Evolutionary conservation across 2,888 invertebrate species (phyloP), one percentile per base, ranked within the genome.

Genomic region (Mactromeris polynyma): DNA sequence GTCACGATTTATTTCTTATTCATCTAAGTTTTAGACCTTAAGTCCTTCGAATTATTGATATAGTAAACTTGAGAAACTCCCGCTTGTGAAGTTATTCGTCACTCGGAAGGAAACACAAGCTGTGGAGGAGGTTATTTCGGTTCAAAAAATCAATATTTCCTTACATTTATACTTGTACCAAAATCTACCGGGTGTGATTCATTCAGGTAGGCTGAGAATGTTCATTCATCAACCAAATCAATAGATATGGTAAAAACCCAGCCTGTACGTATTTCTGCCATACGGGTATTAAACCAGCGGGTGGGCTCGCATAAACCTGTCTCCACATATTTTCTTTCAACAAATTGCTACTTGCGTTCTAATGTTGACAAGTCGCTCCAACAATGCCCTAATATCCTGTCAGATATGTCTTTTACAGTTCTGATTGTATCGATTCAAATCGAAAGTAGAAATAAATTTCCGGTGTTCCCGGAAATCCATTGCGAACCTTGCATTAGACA

Each of bases 361-460:
- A 87, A 82, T 88, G 86, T 91, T 88, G 86, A 88, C 89, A 88
- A 85, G 88, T 88, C 81, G 85, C 84, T 83, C 69, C 80, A 83
- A 88, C 91, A 89, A 88, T 86, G 81, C 51, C 73, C 81, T 89
- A 89, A 89, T 91, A 89, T 91, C 91, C 89, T 86, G 89, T 69
- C 80, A 19, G 73, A 69, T 85, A 91, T 90, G 90, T 90, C 90
- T 91, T 91, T 91, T 91, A 79, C 90, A 89, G 91, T 83, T 81
- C 69, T 87, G 85, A 85, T 86, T 77, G 36, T 85, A 89, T 91
- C 87, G 90, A 91, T 91, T 90, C 83, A 88, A 87, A 90, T 91
- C 90, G 87, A 91, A 91, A 91, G 91, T 91, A 87, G 89, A 89
- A 90, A 91, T 91, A 91, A 91, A 91, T 91, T 91, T 92, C 92